Conservation (phyloP, 2,888 invertebrate genomes). For the Piscicola geometra region DNA sequence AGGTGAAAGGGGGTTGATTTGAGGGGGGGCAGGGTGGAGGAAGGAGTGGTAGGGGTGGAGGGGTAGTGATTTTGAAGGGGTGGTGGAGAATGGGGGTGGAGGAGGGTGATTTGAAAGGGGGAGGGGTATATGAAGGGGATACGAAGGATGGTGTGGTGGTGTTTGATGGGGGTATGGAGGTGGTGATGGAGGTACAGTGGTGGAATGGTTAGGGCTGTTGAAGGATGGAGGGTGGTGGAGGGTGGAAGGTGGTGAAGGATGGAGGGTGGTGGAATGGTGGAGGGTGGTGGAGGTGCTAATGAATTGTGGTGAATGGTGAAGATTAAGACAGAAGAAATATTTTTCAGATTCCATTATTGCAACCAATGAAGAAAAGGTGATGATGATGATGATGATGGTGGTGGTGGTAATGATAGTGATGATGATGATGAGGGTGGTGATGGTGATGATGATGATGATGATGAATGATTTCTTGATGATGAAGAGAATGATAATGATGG, state of each 20-base stretch:
- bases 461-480: neutral
- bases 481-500: neutral
- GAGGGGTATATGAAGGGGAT: constrained; percentile 76
- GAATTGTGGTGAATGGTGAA: too few relatives aligned
- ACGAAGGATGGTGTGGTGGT: constrained; percentile 73
- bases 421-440: too few relatives aligned
- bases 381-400: too few relatives aligned
- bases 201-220: neutral
- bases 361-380: constrained; percentile 71
- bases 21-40: constrained; percentile 79
- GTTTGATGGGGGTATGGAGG: constrained; percentile 56
- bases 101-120: constrained; percentile 84
- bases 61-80: too few relatives aligned
- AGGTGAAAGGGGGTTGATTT: constrained; percentile 83
- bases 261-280: too few relatives aligned
- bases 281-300: too few relatives aligned
- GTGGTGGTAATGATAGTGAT: too few relatives aligned
- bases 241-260: constrained; percentile 68
- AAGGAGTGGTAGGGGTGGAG: too few relatives aligned
- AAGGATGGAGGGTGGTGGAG: neutral
- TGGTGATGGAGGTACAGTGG: constrained; percentile 45
- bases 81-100: constrained; percentile 91
- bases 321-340: too few relatives aligned
- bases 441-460: too few relatives aligned
- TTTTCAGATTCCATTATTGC: too few relatives aligned